phyloP scores from a whole-genome alignment of 2,113 vertebrate species.

The Brachyistius frenatus region DNA sequence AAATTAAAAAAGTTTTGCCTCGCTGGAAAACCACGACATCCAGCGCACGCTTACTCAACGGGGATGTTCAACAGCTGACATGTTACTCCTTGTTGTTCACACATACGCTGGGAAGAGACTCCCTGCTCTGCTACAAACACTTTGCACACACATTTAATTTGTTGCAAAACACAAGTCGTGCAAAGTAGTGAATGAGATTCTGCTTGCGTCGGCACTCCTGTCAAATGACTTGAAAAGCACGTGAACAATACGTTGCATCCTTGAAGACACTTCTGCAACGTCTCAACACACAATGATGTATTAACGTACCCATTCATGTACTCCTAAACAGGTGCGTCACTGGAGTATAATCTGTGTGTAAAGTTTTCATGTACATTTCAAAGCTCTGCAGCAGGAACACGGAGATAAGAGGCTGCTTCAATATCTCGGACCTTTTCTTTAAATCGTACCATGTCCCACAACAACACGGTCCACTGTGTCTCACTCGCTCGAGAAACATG shows the following conservation, averaged over 20 bases:
- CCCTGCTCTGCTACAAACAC: not conserved
- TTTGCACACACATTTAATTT: not conserved
- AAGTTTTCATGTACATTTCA: not conserved
- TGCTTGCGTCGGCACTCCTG: not conserved
- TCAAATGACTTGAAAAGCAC: not conserved
- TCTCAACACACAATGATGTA: not conserved
- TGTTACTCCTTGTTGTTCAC: too few species aligned
- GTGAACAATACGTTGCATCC: constrained; percentile 3
- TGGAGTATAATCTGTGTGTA: too few species aligned
- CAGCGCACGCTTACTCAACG: too few species aligned
- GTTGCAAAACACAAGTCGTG: not conserved
- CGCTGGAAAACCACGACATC: too few species aligned
- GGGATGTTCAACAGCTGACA: too few species aligned
- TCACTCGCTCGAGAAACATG: not conserved
- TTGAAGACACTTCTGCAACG: not conserved
- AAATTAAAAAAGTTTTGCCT: too few species aligned
- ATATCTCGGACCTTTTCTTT: constrained; percentile 14
- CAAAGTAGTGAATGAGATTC: not conserved
- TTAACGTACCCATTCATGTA: not conserved
- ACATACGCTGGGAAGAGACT: too few species aligned
- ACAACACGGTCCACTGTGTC: not conserved
- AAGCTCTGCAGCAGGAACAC: not conserved
- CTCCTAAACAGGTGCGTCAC: too few species aligned
- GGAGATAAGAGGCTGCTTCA: not conserved
- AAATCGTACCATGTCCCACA: not conserved